phyloP scores from a whole-genome alignment of 2,888 invertebrate genomes.

The Hypena proboscidalis region DNA sequence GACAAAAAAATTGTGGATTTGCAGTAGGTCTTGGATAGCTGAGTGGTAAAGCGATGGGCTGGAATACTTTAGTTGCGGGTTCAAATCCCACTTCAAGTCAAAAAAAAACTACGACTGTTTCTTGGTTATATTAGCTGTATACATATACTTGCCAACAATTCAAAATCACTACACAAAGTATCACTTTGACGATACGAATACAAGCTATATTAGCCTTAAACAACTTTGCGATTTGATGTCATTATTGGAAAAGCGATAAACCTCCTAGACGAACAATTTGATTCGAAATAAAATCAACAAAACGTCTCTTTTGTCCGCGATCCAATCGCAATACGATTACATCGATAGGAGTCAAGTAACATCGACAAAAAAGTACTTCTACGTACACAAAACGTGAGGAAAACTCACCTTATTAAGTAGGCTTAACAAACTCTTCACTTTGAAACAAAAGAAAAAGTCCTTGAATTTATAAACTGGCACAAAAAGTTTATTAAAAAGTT shows the following conservation, averaged over 20 bases:
- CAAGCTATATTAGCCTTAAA: slow-evolving; percentile 37
- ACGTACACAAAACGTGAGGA: slow-evolving; percentile 13
- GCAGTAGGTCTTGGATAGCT: too few relatives aligned
- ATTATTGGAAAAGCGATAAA: slow-evolving; percentile 63
- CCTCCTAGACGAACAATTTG: slow-evolving; percentile 45
- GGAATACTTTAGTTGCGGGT: too few relatives aligned
- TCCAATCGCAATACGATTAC: slow-evolving; percentile 40
- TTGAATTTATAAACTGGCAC: slow-evolving; percentile 13
- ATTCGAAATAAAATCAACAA: slow-evolving; percentile 53
- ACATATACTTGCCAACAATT: too few relatives aligned
- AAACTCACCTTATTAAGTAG: slow-evolving; percentile 31
- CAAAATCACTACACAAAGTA: not conserved
- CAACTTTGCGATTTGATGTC: slow-evolving; percentile 53
- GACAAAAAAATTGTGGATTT: too few relatives aligned
- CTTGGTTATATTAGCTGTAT: too few relatives aligned
- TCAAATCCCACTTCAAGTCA: too few relatives aligned
- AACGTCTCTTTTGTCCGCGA: slow-evolving; percentile 38
- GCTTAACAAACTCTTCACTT: slow-evolving; percentile 12
- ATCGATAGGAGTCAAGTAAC: slow-evolving; percentile 26
- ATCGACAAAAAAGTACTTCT: slow-evolving; percentile 20
- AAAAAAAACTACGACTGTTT: too few relatives aligned
- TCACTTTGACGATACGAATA: slow-evolving; percentile 23
- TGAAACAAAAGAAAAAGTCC: slow-evolving; percentile 23
- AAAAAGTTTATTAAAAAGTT: slow-evolving; percentile 29
- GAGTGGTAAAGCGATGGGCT: too few relatives aligned